Base-by-base conservation (phyloP, 2,888 invertebrate species). In the Hemithea aestivaria region DNA sequence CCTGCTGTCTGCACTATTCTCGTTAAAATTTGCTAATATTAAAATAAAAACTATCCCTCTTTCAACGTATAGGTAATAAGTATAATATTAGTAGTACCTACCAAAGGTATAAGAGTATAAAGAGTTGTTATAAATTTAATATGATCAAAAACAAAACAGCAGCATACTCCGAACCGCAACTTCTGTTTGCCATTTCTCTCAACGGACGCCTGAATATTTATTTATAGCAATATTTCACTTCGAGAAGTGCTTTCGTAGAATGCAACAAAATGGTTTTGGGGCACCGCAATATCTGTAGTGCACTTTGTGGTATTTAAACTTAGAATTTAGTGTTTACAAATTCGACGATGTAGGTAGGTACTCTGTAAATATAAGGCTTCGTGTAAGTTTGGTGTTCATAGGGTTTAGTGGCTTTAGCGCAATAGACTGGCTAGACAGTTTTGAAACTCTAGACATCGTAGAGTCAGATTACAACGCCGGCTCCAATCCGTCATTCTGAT, bases 231-330 rank as follows among this genome's bases (percentile, higher is more conserved):
- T 52, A 55, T 51, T 45, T 51, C 49, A 42, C 45, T 45, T 48
- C 43, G 34, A 50, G 47, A 56, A 54, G 58, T 56, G 50, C 58
- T 64, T 67, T 63, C 65, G 64, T 66, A 58, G 39, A 28, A 23
- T 5, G 11, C 20, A 5, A 6, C 7, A 27, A 21, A n/a, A n/a
- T 24, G 9, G 12, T 27, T 9, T 20, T 20, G 7, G 7, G 16
- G 3, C 12, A 31, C 16, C 10, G 16, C 20, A 20, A 24, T 32
- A 20, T 20, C 32, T 24, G 24, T 24, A 9, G 30, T 10, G 20
- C 32, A 23, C 31, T 37, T 25, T 11, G 9, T 21, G 34, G 27
- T 30, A 21, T 10, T 10, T 41, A 23, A 20, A 24, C 23, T 37
- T 21, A 37, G n/a, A 27, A 21, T 21, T 7, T 24, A 31, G 39